Conservation (phyloP, 2,113 vertebrate species). For the Gasterosteus aculeatus region DNA sequence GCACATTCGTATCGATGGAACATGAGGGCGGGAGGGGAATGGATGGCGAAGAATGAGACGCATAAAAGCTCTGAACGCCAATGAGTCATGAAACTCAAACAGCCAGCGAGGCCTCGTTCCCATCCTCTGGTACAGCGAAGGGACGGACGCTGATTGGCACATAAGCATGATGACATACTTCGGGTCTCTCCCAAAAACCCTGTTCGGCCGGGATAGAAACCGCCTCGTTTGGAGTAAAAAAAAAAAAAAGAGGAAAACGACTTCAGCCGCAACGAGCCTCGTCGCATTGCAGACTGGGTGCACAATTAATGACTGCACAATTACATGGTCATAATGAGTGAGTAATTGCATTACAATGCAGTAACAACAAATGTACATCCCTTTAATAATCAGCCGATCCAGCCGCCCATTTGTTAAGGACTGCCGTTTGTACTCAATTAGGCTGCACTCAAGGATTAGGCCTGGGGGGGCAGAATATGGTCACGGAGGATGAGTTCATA, state of each 20-base stretch:
- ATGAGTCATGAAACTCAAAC: conserved; percentile 71
- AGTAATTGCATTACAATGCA: conserved; percentile 77
- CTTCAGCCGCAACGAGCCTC: conserved; percentile 23
- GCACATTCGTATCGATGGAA: conserved; percentile 69
- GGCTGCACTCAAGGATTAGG: conserved; percentile 69
- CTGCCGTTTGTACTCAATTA: conserved; percentile 74
- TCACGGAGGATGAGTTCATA: conserved; percentile 69
- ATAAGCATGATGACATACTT: conserved; percentile 50
- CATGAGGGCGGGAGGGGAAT: conserved; percentile 69
- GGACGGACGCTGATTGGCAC: conserved; percentile 61
- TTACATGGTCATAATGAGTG: conserved; percentile 75
- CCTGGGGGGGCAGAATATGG: conserved; percentile 59
- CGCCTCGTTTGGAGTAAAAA: neutral
- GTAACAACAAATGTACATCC: conserved; percentile 65
- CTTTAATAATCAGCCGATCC: conserved; percentile 65
- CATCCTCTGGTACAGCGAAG: conserved; percentile 54
- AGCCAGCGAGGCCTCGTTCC: conserved; percentile 59
- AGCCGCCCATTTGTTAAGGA: conserved; percentile 60
- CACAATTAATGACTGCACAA: conserved; percentile 72
- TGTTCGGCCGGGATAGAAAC: conserved; percentile 18
- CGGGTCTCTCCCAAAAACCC: conserved; percentile 41
- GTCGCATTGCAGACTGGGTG: conserved; percentile 53
- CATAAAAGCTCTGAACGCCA: conserved; percentile 66
- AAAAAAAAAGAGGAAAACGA: neutral
- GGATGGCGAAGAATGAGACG: conserved; percentile 62